These are phyloP conservation scores for Margaritifera margaritifera DNA, from an alignment of 2,888 invertebrate species.

Conservation along the genomic window DNA sequence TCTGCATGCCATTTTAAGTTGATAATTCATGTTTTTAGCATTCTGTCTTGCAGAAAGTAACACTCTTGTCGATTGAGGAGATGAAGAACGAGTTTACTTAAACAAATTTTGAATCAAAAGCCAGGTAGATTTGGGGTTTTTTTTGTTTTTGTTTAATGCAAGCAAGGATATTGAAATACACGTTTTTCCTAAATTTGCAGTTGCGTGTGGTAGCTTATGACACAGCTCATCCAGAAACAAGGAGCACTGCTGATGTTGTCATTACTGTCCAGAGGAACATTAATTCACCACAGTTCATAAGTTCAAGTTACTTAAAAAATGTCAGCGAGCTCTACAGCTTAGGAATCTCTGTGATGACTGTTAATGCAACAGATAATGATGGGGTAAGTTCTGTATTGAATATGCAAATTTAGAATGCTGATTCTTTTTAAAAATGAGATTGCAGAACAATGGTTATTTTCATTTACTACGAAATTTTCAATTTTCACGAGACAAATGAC, in stretches of 20 bases:
- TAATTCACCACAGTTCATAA: constrained; percentile 40
- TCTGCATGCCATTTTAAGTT: too few species aligned
- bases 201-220: constrained; percentile 45
- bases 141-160: too few species aligned
- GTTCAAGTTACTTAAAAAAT: constrained; percentile 14
- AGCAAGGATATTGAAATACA: background rate
- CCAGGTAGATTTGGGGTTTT: too few species aligned
- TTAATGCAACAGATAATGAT: constrained; percentile 47
- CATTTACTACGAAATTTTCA: too few species aligned
- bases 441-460: too few species aligned
- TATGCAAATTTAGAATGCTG: constrained; percentile 2
- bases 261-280: constrained; percentile 55
- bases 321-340: constrained; percentile 40
- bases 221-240: constrained; percentile 33
- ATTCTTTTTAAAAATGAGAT: too few species aligned
- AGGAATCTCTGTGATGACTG: constrained; percentile 39
- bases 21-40: too few species aligned
- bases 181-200: constrained; percentile 19
- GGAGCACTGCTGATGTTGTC: constrained; percentile 45
- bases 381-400: constrained; percentile 27
- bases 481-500: too few species aligned
- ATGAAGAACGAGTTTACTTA: too few species aligned
- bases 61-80: too few species aligned
- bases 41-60: too few species aligned
- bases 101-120: too few species aligned